Base-by-base conservation (phyloP, 2,797 vertebrate species). In the Chelonia mydas region DNA sequence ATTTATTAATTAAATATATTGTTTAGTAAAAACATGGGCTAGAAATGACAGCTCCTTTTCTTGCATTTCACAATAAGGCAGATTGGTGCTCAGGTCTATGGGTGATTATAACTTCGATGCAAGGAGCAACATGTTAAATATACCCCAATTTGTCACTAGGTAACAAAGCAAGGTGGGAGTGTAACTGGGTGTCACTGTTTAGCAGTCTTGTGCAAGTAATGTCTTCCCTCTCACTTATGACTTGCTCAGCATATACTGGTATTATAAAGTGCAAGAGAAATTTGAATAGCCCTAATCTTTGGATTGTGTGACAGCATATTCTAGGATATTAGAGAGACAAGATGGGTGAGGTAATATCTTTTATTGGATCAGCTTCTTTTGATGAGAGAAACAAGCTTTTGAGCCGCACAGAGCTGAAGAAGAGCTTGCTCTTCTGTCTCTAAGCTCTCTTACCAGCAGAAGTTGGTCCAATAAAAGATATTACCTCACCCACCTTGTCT, bases 281-380 rank as follows among this genome's bases (percentile, higher is more conserved):
- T 68, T 33, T 68, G 61, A 68, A 33, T 37, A 68, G 17, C 59
- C 45, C 83, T 8, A 51, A 81, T 65, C 19, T 55, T n/a, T 59
- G 84, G 68, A 8, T 84, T 54, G 0, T 2, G 55, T 23, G 59
- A 50, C 72, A 86, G 5, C 13, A 0, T 0, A 13, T 54, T 65
- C 37, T 72, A 5, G 55, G 10, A 3, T 16, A 13, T 57, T 17
- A 21, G 15, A 9, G 33, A 59, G 57, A 31, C 28, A 59, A 59
- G 57, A 13, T 31, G 57, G 27, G 13, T 59, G 57, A 59, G 57
- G 57, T 31, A 59, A 59, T 59, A 59, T 59, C 28, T 11, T 59
- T 31, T 13, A 59, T 59, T 57, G 57, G 12, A 59, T 5, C 55
- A 57, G 57, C 27, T 57, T 57, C 55, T 57, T 57, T 28, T 57